These are phyloP conservation scores for Rhinoraja longicauda DNA, from an alignment of 2,797 vertebrate species.

Conservation along the genomic window DNA sequence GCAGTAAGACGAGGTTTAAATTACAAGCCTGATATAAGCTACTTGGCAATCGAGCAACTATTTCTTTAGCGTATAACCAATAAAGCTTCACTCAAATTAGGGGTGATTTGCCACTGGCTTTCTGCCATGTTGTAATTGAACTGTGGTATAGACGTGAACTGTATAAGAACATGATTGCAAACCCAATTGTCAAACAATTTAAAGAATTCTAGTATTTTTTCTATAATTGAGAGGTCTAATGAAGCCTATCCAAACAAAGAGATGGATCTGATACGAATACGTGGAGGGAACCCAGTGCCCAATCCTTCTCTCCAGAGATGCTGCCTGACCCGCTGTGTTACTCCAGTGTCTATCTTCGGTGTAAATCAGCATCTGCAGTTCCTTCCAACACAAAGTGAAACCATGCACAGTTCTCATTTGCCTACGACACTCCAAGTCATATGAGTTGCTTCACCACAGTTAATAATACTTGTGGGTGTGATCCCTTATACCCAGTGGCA, in stretches of 20 bases:
- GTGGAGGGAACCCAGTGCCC: not conserved
- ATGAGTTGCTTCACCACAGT: not conserved
- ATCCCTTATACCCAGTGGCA: not conserved
- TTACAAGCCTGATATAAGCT: not conserved
- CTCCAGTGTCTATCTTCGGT: too few relatives aligned
- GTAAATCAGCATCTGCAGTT: too few relatives aligned
- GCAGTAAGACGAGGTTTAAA: not conserved
- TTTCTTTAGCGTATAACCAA: not conserved
- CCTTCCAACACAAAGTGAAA: not conserved
- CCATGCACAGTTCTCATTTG: not conserved
- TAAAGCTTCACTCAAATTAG: not conserved
- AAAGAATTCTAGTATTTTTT: not conserved
- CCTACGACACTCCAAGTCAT: not conserved
- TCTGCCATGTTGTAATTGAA: not conserved
- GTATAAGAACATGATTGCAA: not conserved
- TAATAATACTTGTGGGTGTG: not conserved
- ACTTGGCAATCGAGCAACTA: not conserved
- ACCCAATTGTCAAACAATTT: not conserved
- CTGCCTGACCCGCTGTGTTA: too few relatives aligned
- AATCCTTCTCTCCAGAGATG: too few relatives aligned
- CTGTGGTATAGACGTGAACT: not conserved
- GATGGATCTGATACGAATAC: not conserved
- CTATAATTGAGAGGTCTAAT: not conserved
- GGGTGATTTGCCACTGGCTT: not conserved
- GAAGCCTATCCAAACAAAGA: not conserved